phyloP scores from a whole-genome alignment of 2,888 invertebrate genomes.

The Sycophila texana region DNA sequence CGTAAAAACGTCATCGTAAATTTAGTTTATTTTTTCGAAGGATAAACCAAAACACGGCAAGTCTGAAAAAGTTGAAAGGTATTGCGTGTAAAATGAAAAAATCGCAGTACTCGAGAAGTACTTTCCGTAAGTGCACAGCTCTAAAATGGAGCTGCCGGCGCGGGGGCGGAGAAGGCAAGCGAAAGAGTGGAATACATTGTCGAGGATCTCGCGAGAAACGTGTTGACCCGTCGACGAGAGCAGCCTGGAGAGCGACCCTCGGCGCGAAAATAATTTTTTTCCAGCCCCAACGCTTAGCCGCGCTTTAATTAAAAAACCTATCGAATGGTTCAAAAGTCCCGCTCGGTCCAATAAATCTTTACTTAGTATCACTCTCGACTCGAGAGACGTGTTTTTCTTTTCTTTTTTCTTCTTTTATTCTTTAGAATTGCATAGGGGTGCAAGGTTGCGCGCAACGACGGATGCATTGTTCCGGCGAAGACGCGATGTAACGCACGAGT shows the following conservation, averaged over 20 bases:
- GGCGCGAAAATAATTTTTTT: too few species aligned
- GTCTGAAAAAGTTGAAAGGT: not conserved
- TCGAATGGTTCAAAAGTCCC: not conserved
- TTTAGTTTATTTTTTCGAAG: not conserved
- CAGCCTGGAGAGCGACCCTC: too few species aligned
- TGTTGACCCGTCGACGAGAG: too few species aligned
- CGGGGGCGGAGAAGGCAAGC: too few species aligned
- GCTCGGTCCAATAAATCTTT: not conserved
- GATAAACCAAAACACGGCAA: too few species aligned
- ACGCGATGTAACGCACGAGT: not conserved
- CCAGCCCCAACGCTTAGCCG: too few species aligned
- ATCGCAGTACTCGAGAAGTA: too few species aligned
- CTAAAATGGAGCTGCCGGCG: too few species aligned
- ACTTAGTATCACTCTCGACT: not conserved
- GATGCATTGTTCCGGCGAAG: not conserved
- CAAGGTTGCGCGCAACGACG: conserved; percentile 5
- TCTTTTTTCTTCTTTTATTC: not conserved
- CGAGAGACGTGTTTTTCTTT: not conserved
- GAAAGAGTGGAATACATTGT: too few species aligned
- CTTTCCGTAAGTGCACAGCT: too few species aligned
- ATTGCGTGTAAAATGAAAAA: not conserved
- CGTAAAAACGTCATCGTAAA: conserved; percentile 1
- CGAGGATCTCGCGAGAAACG: too few species aligned
- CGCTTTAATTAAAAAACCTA: too few species aligned
- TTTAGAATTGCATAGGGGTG: not conserved